Evolutionary conservation across 2,113 vertebrate genomes (phyloP).

Genomic region (Paratilapia polleni): DNA sequence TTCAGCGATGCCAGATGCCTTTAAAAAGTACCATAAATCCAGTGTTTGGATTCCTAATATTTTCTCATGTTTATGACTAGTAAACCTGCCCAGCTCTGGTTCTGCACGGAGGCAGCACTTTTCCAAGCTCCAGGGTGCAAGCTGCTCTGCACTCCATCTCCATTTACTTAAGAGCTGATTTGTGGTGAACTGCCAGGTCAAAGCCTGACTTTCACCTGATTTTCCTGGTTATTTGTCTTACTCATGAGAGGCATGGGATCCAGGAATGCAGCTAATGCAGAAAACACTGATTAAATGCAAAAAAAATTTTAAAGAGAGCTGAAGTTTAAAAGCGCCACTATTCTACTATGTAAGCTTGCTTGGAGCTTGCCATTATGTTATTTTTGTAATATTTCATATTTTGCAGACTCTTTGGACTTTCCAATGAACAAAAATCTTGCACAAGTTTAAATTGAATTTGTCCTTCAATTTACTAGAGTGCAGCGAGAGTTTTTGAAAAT

Average conservation of each 20-base stretch:
- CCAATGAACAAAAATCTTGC: background rate
- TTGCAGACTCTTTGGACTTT: background rate
- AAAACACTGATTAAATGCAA: slow-evolving; percentile 12
- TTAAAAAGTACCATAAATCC: slow-evolving; percentile 58
- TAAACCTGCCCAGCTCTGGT: slow-evolving; percentile 49
- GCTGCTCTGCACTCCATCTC: slow-evolving; percentile 22
- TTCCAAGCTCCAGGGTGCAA: slow-evolving; percentile 66
- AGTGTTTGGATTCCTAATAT: slow-evolving; percentile 58
- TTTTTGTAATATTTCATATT: background rate
- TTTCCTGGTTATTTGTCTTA: slow-evolving; percentile 27
- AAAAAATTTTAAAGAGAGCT: background rate
- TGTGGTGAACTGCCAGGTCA: slow-evolving; percentile 49
- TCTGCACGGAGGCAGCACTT: slow-evolving; percentile 30
- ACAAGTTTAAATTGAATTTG: background rate
- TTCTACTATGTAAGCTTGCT: background rate
- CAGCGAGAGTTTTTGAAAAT: slow-evolving; percentile 11
- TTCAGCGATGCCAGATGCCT: slow-evolving; percentile 51
- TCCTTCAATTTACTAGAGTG: slow-evolving; percentile 5
- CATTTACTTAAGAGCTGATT: slow-evolving; percentile 29
- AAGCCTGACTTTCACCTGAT: slow-evolving; percentile 39
- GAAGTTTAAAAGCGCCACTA: background rate
- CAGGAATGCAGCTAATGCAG: slow-evolving; percentile 15
- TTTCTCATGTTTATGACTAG: slow-evolving; percentile 61
- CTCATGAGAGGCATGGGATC: slow-evolving; percentile 5
- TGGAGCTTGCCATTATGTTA: background rate